These are phyloP conservation scores for Orbicella faveolata DNA, from an alignment of 64 coral and sea anemone genomes.

Conservation along the genomic window DNA sequence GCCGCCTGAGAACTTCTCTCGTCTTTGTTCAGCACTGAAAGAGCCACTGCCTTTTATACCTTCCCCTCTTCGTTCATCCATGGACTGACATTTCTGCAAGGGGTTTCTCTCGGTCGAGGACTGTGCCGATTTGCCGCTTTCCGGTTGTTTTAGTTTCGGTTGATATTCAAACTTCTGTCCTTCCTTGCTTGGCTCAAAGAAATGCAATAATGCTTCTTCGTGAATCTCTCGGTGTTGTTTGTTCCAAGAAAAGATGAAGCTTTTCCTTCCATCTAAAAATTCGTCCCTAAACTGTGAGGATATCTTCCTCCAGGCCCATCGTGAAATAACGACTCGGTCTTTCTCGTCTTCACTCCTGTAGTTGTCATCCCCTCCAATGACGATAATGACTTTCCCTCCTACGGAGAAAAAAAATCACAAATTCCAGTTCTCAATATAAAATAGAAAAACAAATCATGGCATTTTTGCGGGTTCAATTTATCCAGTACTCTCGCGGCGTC, in stretches of 20 bases:
- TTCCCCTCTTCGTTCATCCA: too few species aligned
- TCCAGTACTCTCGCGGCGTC: too few species aligned
- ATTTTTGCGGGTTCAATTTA: too few species aligned
- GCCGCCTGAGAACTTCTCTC: neutral
- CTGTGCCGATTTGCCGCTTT: neutral
- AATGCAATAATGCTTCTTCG: conserved; percentile 47
- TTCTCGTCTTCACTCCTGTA: conserved; percentile 57
- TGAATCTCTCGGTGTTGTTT: conserved; percentile 53
- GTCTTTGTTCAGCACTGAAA: neutral
- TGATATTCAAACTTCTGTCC: conserved; percentile 34
- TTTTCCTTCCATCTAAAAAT: conserved; percentile 48
- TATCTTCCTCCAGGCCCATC: conserved; percentile 49
- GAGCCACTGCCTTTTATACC: neutral
- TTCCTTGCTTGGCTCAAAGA: conserved; percentile 23
- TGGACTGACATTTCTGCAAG: neutral
- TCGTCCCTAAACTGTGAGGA: conserved; percentile 51
- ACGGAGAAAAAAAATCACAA: neutral
- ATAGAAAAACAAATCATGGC: neutral
- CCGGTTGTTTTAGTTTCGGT: neutral
- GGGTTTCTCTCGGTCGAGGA: neutral
- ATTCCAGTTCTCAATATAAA: neutral
- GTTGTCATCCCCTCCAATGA: conserved; percentile 37
- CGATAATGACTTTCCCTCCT: conserved; percentile 58
- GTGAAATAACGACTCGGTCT: conserved; percentile 42
- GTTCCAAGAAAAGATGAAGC: conserved; percentile 74